Base-by-base conservation (phyloP, 2,113 vertebrate species). In the Cricetomys ansorgei region DNA sequence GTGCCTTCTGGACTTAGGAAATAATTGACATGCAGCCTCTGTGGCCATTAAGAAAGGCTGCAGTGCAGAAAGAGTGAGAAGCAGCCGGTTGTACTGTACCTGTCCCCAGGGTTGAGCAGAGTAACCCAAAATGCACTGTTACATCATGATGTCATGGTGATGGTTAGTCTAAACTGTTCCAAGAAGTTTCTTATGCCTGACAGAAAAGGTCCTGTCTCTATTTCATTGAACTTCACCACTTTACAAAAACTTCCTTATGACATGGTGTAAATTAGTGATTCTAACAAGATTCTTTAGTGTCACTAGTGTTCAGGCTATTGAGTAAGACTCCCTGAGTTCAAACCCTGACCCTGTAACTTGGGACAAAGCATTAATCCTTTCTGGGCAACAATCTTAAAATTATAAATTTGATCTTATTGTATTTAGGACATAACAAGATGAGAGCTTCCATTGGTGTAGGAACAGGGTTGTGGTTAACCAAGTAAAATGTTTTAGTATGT, bases 261-360 rank as follows among this genome's bases (percentile, higher is more conserved):
- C 93, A 97, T 94, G 96, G 89, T 92, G 21, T 98, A 92, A 92
- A 85, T 10, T 5, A 85, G 59, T 92, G 92, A 80, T 98, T 97
- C 89, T 79, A 69, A 92, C 86, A 2, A 0, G n/a, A 37, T 75
- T 77, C 92, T 96, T 90, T 69, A 75, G 67, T 93, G 62, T 83
- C 45, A 62, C 45, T 11, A 19, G 43, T 80, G 27, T 34, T 12
- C 4, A 8, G 9, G 15, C 53, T 50, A 11, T 25, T 29, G 73
- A 72, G 37, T 50, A 34, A 79, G 34, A 2, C n/a, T 73, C 13
- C 4, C 34, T 40, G 27, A 62, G 77, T 48, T 89, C 59, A 91
- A 86, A 37, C 12, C 3, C 6, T 37, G 10, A 6, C 4, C n/a
- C 55, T 34, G 48, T 15, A 16, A 23, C 11, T 34, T 73, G 12